phyloP scores from a whole-genome alignment of 2,113 vertebrate species.

The Gymnorhina tibicen region DNA sequence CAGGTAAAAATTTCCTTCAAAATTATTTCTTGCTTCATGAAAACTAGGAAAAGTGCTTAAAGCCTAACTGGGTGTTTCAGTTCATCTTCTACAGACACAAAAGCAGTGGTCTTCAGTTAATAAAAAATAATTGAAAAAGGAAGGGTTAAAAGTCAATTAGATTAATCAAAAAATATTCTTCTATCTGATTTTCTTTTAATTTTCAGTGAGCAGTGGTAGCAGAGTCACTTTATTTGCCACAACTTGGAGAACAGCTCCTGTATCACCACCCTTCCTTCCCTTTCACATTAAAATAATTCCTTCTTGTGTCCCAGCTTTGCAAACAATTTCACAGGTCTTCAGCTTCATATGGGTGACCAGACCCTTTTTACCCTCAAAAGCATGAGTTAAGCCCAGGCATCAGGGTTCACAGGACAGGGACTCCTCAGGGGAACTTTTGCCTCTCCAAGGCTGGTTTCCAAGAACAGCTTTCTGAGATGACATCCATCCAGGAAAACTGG shows the following conservation, averaged over 20 bases:
- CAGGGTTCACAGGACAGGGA: not conserved
- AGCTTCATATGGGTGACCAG: not conserved
- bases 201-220: not conserved
- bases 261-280: not conserved
- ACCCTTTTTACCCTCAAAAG: not conserved
- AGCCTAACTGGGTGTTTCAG: not conserved
- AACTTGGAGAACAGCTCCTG: not conserved
- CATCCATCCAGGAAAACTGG: not conserved
- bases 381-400: not conserved
- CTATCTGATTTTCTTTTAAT: not conserved
- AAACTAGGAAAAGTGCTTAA: not conserved
- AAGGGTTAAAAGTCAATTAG: not conserved
- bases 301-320: not conserved
- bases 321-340: not conserved
- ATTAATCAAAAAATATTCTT: not conserved
- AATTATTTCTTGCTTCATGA: not conserved
- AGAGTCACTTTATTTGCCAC: not conserved
- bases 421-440: not conserved
- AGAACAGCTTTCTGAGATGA: not conserved
- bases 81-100: not conserved
- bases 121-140: rapidly evolving
- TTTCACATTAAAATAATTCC: not conserved
- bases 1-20: not conserved
- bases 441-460: not conserved
- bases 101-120: not conserved